A percentile compares a stretch with the other conserved stretches of the same genome.
These are phyloP conservation scores for Acronicta aceris DNA, from an alignment of 2,888 invertebrate species.

Conservation along the genomic window DNA sequence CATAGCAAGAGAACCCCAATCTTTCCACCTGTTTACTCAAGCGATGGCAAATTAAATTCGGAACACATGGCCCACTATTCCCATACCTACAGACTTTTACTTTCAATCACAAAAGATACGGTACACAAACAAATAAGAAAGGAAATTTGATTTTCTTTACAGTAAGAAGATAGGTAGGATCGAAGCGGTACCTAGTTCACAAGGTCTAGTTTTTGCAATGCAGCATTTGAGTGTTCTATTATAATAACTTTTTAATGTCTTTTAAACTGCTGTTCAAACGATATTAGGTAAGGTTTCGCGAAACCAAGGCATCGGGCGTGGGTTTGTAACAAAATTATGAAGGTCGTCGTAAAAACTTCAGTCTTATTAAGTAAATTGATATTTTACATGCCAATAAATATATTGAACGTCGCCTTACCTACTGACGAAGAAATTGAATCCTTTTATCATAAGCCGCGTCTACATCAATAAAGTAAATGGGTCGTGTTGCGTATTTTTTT, in stretches of 20 bases:
- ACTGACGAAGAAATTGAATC: neutral
- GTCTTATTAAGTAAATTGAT: conserved; percentile 21
- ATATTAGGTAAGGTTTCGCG: neutral
- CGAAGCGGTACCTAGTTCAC: conserved; percentile 5
- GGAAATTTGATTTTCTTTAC: neutral
- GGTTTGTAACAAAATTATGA: neutral
- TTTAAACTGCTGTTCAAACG: neutral
- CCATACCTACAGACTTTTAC: conserved; percentile 10
- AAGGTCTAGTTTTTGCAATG: neutral
- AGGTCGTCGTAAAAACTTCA: conserved; percentile 21
- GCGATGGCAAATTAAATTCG: conserved; percentile 43
- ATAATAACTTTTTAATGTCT: neutral
- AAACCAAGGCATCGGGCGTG: neutral
- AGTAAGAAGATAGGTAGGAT: conserved; percentile 4
- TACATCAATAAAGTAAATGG: neutral
- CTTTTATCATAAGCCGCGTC: conserved; percentile 5
- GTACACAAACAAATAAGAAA: conserved; percentile 14
- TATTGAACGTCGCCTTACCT: conserved; percentile 7
- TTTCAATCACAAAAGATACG: conserved; percentile 16
- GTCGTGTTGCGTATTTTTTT: conserved; percentile 1
- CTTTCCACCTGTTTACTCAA: conserved; percentile 50
- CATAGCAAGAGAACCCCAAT: conserved; percentile 13
- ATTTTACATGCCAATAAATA: conserved; percentile 27
- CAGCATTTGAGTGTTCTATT: neutral
- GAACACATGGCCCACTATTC: conserved; percentile 8